Evolutionary conservation across 1,140 invertebrate genomes (phyloP), one percentile per base, ranked within the genome.

Genomic region (Nephila pilipes): DNA sequence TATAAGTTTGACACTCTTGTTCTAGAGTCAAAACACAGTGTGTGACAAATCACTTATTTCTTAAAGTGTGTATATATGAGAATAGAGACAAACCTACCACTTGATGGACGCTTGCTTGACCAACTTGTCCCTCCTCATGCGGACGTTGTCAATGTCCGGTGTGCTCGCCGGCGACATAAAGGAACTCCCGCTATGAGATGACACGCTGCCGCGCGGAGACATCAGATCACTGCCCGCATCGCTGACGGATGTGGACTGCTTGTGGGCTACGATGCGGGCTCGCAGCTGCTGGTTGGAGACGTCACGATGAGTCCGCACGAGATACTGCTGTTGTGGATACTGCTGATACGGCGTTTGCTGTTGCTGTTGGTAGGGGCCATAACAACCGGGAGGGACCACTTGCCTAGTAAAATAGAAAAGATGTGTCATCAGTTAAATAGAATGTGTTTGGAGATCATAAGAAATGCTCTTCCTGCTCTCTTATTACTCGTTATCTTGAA

Each of bases 21-120:
- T n/a, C n/a, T n/a, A n/a, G n/a, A n/a, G n/a, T n/a, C n/a, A n/a
- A n/a, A n/a, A n/a, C n/a, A n/a, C n/a, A n/a, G n/a, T n/a, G n/a
- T n/a, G n/a, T n/a, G n/a, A n/a, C n/a, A n/a, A n/a, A n/a, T n/a
- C n/a, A n/a, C n/a, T n/a, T n/a, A n/a, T n/a, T n/a, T n/a, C n/a
- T n/a, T n/a, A n/a, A n/a, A n/a, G n/a, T n/a, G n/a, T n/a, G n/a
- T n/a, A n/a, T n/a, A 58, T 58, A 38, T 22, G 5, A 81, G 12
- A 22, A 65, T 2, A 29, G 25, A 20, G 4, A 55, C 12, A 12
- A 10, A 69, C 81, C 87, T n/a, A 60, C 91, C 91, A 93, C 38
- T 93, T 93, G 36, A 93, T 93, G 91, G 91, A 93, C 1, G 91
- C 85, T 22, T 93, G 91, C 32, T 93, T 93, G 25, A 87, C 85